Percentiles rank a stretch among this genome's conserved stretches.
These are phyloP conservation scores for Laspeyria flexula DNA, from an alignment of 2,888 invertebrate species.

Conservation along the genomic window DNA sequence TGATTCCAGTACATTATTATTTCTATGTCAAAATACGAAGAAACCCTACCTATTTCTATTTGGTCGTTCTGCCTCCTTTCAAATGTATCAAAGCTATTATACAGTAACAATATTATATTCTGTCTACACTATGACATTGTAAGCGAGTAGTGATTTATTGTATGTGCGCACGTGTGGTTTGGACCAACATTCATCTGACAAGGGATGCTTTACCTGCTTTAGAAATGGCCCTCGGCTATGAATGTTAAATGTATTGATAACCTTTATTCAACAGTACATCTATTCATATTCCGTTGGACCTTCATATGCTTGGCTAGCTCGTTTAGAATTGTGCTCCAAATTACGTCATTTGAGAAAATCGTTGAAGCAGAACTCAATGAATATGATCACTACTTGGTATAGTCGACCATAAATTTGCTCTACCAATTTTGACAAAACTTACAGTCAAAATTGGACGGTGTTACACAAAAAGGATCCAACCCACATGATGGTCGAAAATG, in stretches of 20 bases:
- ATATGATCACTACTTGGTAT: constrained; percentile 6
- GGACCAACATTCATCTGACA: constrained; percentile 65
- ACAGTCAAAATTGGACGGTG: too few species aligned
- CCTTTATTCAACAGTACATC: constrained; percentile 69
- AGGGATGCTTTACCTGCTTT: constrained; percentile 79
- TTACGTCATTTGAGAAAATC: constrained; percentile 32
- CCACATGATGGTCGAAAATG: too few species aligned
- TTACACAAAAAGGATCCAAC: too few species aligned
- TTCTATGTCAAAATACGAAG: background rate
- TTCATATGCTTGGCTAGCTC: constrained; percentile 64
- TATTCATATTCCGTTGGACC: constrained; percentile 62
- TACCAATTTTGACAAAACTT: too few species aligned
- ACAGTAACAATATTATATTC: constrained; percentile 26
- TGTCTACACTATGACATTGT: constrained; percentile 50
- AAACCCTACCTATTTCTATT: background rate
- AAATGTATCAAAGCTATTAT: background rate
- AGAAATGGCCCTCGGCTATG: constrained; percentile 59
- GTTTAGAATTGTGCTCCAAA: constrained; percentile 40
- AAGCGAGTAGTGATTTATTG: constrained; percentile 70
- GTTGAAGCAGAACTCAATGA: constrained; percentile 21
- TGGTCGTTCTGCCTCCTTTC: background rate
- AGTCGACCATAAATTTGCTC: too few species aligned
- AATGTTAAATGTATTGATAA: constrained; percentile 67
- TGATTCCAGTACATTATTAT: too few species aligned
- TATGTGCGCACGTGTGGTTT: constrained; percentile 70